Conservation (phyloP, 92 coral and sea anemone species). For the Palythoa caribaeorum region DNA sequence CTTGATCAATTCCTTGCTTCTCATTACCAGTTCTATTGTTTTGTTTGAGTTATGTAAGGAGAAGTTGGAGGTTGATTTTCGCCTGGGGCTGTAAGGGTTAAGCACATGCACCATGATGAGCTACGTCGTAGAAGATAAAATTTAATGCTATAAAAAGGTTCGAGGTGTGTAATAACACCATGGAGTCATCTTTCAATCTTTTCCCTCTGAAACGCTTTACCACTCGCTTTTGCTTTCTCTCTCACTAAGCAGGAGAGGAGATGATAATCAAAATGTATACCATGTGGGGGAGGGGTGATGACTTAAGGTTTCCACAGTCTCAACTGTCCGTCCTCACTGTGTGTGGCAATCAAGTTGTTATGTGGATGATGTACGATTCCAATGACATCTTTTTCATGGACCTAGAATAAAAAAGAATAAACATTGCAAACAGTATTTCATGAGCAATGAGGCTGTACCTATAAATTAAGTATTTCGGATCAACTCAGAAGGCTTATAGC, state of each 20-base stretch:
- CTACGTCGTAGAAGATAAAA: too few species aligned
- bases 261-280: neutral
- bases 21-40: too few species aligned
- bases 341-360: conserved; percentile 90
- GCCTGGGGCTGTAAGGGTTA: too few species aligned
- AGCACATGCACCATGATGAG: too few species aligned
- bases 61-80: too few species aligned
- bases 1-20: too few species aligned
- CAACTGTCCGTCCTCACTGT: conserved; percentile 98
- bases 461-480: too few species aligned
- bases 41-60: too few species aligned
- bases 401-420: conserved; percentile 55
- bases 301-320: conserved; percentile 94
- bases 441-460: neutral
- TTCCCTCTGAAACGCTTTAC: neutral
- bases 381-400: conserved; percentile 97
- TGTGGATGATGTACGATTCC: conserved; percentile 99
- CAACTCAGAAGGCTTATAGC: too few species aligned
- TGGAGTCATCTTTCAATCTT: neutral
- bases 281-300: neutral
- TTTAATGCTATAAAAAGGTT: neutral
- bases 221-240: neutral
- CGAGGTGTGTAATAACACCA: neutral
- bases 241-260: neutral
- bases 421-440: too few species aligned